phyloP scores from a whole-genome alignment of 2,888 invertebrate genomes.

The Drosophila pseudotakahashii region DNA sequence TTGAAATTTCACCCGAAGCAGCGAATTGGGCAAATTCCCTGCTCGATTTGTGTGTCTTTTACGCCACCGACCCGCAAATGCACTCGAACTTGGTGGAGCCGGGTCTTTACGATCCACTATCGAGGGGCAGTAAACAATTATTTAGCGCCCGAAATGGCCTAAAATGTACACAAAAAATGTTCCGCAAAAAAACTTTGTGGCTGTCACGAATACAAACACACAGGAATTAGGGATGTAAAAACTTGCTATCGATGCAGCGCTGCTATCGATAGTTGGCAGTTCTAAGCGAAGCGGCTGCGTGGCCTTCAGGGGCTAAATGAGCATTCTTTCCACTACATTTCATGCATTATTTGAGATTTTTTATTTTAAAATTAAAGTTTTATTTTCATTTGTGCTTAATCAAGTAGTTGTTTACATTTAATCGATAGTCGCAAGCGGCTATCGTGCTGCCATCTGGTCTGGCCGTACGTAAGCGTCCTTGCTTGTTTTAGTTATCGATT shows the following conservation, averaged over 20 bases:
- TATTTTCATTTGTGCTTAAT: not conserved
- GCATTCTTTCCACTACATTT: not conserved
- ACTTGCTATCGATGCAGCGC: conserved; percentile 47
- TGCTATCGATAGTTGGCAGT: conserved; percentile 44
- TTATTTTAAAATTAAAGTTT: not conserved
- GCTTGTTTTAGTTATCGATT: not conserved
- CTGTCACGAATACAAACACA: conserved; percentile 82
- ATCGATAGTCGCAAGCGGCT: conserved; percentile 10
- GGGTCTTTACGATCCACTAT: conserved; percentile 55
- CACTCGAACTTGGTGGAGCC: conserved; percentile 50
- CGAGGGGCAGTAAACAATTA: conserved; percentile 60
- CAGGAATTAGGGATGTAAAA: conserved; percentile 52
- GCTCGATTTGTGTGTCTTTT: conserved; percentile 64
- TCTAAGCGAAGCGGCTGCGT: not conserved
- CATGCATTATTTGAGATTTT: not conserved
- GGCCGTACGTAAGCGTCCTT: not conserved
- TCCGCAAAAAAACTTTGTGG: conserved; percentile 81
- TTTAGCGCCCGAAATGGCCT: conserved; percentile 70
- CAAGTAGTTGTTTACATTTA: conserved; percentile 28
- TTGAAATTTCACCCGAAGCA: conserved; percentile 81
- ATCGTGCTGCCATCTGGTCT: not conserved
- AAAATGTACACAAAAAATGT: conserved; percentile 79
- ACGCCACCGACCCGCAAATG: conserved; percentile 52
- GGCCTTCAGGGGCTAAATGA: not conserved
- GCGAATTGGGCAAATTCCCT: conserved; percentile 73